Conservation (phyloP, 2,888 invertebrate species). For the Lasioglossum marginatum region DNA sequence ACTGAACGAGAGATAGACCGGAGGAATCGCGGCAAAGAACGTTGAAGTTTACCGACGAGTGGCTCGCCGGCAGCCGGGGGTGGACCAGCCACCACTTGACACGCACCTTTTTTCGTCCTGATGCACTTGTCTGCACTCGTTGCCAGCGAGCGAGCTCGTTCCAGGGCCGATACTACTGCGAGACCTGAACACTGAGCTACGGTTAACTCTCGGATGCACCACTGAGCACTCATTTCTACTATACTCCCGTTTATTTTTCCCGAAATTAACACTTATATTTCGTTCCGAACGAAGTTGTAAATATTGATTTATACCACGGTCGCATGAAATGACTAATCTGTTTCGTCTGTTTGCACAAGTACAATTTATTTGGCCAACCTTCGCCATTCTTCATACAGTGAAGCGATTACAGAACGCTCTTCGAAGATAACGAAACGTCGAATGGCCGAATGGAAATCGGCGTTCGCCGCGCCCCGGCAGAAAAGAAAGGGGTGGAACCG, state of each 20-base stretch:
- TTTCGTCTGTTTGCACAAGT: not conserved
- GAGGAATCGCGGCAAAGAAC: slow-evolving; percentile 80
- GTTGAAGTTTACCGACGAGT: slow-evolving; percentile 83
- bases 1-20: slow-evolving; percentile 52
- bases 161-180: not conserved
- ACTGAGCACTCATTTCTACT: not conserved
- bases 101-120: slow-evolving; percentile 57
- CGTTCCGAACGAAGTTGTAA: no score
- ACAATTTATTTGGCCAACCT: not conserved
- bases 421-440: not conserved
- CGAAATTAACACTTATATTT: no score
- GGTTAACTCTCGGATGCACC: not conserved
- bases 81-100: slow-evolving; percentile 56
- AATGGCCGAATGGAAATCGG: slow-evolving; percentile 20
- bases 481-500: slow-evolving; percentile 57
- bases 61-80: slow-evolving; percentile 41
- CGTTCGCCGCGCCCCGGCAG: not conserved
- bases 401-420: not conserved
- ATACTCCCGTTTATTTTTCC: not conserved
- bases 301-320: no score
- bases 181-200: not conserved
- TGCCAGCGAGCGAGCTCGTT: not conserved
- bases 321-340: not conserved
- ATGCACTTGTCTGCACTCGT: slow-evolving; percentile 50
- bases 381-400: not conserved